Evolutionary conservation across 2,888 invertebrate species (phyloP).

Genomic region (Leptinotarsa tumamoca): DNA sequence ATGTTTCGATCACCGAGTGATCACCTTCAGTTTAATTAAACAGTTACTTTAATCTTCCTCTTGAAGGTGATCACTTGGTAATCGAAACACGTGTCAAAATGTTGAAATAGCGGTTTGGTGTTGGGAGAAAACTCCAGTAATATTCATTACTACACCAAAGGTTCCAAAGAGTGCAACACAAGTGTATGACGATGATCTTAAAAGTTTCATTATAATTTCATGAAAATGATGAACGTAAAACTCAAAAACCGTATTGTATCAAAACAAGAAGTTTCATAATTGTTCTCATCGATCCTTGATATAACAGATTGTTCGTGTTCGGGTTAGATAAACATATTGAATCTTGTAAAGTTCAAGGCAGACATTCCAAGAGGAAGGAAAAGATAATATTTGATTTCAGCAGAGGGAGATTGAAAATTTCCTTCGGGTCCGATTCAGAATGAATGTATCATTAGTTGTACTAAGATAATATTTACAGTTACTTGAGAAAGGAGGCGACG

Average conservation of each 20-base stretch:
- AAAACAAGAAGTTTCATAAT: neutral
- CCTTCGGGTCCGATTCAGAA: slow-evolving; percentile 5
- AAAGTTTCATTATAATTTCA: neutral
- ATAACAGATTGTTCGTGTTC: neutral
- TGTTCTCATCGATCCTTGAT: neutral
- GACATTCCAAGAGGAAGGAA: slow-evolving; percentile 8
- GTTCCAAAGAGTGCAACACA: too few species aligned
- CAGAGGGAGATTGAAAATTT: slow-evolving; percentile 9
- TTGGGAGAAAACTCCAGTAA: too few species aligned
- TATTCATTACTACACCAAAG: too few species aligned
- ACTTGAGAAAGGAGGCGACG: slow-evolving; percentile 2
- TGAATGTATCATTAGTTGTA: slow-evolving; percentile 17
- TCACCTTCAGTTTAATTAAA: too few species aligned
- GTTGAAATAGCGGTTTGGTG: too few species aligned
- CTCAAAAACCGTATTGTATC: neutral
- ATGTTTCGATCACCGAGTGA: too few species aligned
- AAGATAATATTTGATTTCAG: slow-evolving; percentile 15
- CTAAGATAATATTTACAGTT: slow-evolving; percentile 14
- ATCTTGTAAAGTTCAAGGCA: neutral
- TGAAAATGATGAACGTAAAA: neutral
- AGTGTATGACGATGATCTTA: neutral
- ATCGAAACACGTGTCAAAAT: too few species aligned
- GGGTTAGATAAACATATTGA: slow-evolving; percentile 1
- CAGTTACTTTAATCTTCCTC: too few species aligned
- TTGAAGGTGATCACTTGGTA: too few species aligned